These are phyloP conservation scores for Litocranius walleri DNA, from an alignment of 2,113 vertebrate species.

Conservation along the genomic window DNA sequence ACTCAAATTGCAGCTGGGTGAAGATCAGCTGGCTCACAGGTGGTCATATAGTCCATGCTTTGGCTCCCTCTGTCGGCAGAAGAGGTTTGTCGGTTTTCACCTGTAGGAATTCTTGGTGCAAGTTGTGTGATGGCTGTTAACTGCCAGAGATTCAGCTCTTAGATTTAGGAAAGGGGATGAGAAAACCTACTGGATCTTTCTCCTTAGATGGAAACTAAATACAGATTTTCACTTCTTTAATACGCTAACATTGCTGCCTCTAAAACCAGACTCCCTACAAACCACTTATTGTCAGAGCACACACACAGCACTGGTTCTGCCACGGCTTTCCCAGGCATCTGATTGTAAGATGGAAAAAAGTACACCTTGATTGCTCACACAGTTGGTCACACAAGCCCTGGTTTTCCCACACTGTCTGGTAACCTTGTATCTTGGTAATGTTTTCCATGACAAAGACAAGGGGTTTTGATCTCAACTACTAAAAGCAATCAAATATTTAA, in stretches of 20 bases:
- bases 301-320: background rate
- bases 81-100: background rate
- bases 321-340: background rate
- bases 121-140: background rate
- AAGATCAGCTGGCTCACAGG: rapidly evolving
- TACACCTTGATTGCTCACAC: background rate
- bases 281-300: background rate
- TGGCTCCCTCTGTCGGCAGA: slow-evolving; percentile 50
- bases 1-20: background rate
- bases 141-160: background rate
- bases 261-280: background rate
- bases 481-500: background rate
- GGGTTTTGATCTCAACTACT: background rate
- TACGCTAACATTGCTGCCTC: background rate
- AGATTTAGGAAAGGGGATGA: background rate
- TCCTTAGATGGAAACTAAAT: background rate
- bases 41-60: background rate
- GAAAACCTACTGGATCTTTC: background rate
- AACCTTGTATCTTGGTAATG: background rate
- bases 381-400: background rate
- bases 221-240: background rate
- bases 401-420: background rate
- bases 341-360: background rate
- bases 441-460: background rate
- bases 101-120: background rate